Percentiles rank a stretch among this genome's conserved stretches.
Conservation (phyloP, 2,888 invertebrate genomes). For the Cheilosia vernalis region DNA sequence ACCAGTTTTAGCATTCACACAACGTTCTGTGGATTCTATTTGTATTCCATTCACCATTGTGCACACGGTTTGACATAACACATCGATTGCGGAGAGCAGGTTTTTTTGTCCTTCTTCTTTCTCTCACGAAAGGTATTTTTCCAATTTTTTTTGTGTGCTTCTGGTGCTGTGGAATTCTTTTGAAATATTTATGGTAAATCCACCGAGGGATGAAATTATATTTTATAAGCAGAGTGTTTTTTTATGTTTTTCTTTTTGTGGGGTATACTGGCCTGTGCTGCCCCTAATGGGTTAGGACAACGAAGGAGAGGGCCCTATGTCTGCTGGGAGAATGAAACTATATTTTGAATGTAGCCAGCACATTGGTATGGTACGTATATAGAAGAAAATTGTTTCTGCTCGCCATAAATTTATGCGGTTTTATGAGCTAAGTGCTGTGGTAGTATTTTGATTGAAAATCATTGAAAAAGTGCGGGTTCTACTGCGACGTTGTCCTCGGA, state of each 20-base stretch:
- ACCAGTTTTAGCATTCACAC: slow-evolving; percentile 63
- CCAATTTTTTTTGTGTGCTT: neutral
- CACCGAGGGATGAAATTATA: slow-evolving; percentile 71
- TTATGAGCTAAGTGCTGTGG: slow-evolving; percentile 45
- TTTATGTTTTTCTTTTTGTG: slow-evolving; percentile 52
- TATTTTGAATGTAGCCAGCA: slow-evolving; percentile 9
- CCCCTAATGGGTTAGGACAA: neutral
- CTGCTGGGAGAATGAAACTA: slow-evolving; percentile 12
- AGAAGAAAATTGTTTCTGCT: slow-evolving; percentile 24
- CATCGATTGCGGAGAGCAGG: slow-evolving; percentile 53
- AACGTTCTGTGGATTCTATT: slow-evolving; percentile 48
- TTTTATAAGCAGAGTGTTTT: slow-evolving; percentile 50
- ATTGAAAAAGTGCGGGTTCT: neutral
- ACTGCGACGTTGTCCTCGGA: neutral
- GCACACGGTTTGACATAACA: slow-evolving; percentile 58
- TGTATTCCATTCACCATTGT: slow-evolving; percentile 58
- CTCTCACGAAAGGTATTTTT: slow-evolving; percentile 48
- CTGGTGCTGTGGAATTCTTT: slow-evolving; percentile 59
- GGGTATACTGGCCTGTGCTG: neutral
- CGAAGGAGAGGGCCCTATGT: neutral
- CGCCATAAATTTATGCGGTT: slow-evolving; percentile 54
- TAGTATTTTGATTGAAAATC: slow-evolving; percentile 44
- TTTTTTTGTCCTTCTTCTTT: slow-evolving; percentile 23
- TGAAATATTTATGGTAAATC: slow-evolving; percentile 69
- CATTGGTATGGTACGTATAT: neutral